Evolutionary conservation across 2,113 vertebrate genomes (phyloP), one percentile per base, ranked within the genome.

Genomic region (Pavo muticus): DNA sequence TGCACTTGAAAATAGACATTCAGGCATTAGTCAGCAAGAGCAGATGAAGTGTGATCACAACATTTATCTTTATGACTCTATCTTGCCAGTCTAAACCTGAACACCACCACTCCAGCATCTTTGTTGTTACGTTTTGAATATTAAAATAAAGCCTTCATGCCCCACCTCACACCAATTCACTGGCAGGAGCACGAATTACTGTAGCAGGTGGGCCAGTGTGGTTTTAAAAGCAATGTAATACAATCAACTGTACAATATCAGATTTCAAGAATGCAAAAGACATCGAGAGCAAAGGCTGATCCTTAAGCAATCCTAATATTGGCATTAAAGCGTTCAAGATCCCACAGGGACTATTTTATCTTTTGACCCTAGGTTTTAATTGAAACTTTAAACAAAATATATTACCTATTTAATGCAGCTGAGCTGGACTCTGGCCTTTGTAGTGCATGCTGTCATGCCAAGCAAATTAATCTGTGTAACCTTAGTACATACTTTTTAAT

Each of bases 321-420:
- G 96, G 96, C 97, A 97, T 94, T 94, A 95, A 97, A 98, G 93
- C 86, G 73, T 95, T 97, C 95, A 92, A 87, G 90, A 77, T 96
- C 95, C 97, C 97, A 97, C 25, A 25, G 84, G 95, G 97, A 81
- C 82, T 93, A 83, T 96, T 98, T 97, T 96, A 96, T 98, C 97
- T 97, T 98, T 93, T 97, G 96, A 97, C 94, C 94, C 63, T 60
- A 84, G 68, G 65, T 97, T 96, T 97, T 98, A 98, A 98, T 97
- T 98, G 97, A 98, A 98, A 97, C 95, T 97, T 98, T 97, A 98
- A 98, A 97, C 92, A 97, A 98, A 98, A 98, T 97, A 97, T 97
- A 98, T 97, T 98, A 95, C 97, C 96, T 95, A 97, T 94, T 97
- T 98, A 97, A 98, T 97, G 91, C 75, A 97, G 91, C 81, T 93